Base-by-base conservation (phyloP, 2,113 vertebrate species). In the Murina feae region DNA sequence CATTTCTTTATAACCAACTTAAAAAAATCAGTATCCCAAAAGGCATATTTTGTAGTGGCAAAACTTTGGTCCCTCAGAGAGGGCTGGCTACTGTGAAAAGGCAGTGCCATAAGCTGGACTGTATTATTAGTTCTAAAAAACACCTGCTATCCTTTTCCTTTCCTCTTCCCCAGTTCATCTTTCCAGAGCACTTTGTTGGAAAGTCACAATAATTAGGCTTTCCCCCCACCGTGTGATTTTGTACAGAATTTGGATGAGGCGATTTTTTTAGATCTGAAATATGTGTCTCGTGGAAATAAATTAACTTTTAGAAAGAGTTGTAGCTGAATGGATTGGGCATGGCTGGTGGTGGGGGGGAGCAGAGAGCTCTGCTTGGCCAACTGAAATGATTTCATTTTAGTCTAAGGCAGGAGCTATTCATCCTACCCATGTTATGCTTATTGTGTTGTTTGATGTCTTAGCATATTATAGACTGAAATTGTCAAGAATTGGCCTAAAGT, bases 401-500 rank as follows among this genome's bases (percentile, higher is more conserved):
- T 75, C 28, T 12, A 86, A 92, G 76, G 44, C 92, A 96, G 80
- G 55, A 95, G 76, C 71, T 69, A 49, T 71, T 23, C 18, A 79
- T 72, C 89, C 94, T 96, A 17, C 81, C 74, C 51, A 25, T 28
- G 74, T 85, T 83, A 18, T 37, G 58, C 4, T 86, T 89, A 90
- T 90, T 13, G 96, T 98, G 96, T 95, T 92, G 42, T 96, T 97
- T 85, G 84, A 47, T 80, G 90, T 96, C 96, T 92, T 58, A 83
- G 1, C 8, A 55, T 92, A 78, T 93, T 94, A 82, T 11, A 65
- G 89, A 86, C 49, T 44, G 90, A 97, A 96, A 91, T 98, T 74
- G 96, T 86, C 63, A 85, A 93, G 89, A 97, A 97, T 78, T 96
- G 90, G 81, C 93, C 90, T 94, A 55, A 98, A 97, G 96, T 98